These are phyloP conservation scores for Cygnus buccinator DNA, from an alignment of 2,113 vertebrate genomes.

Conservation along the genomic window DNA sequence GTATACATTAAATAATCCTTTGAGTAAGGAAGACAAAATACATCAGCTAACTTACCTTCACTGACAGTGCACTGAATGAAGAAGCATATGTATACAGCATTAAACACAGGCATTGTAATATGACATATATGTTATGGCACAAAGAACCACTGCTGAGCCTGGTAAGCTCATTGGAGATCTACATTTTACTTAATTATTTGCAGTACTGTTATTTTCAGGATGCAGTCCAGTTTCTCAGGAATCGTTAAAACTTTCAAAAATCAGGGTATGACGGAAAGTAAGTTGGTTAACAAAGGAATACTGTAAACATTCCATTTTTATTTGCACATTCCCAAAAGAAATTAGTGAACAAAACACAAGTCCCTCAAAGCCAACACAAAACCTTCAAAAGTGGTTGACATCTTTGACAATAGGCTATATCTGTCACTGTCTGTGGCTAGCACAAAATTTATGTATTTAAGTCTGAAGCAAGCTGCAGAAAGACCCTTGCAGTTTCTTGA, in stretches of 20 bases:
- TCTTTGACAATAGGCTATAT: not conserved
- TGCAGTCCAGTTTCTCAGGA: not conserved
- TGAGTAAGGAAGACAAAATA: not conserved
- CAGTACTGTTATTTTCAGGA: not conserved
- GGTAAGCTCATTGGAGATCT: not conserved
- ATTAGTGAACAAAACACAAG: not conserved
- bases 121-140: accelerated
- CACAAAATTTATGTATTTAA: not conserved
- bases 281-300: not conserved
- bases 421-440: not conserved
- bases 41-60: not conserved
- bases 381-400: not conserved
- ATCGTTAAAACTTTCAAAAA: not conserved
- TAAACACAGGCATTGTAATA: not conserved
- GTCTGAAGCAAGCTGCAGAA: not conserved
- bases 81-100: not conserved
- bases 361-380: not conserved
- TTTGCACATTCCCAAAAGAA: not conserved
- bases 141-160: not conserved
- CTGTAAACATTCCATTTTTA: not conserved
- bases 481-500: not conserved
- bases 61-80: not conserved
- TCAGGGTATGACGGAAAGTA: not conserved
- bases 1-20: not conserved
- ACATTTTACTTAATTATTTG: not conserved